phyloP scores from a whole-genome alignment of 2,797 vertebrate species.

The Scolopax rusticola region DNA sequence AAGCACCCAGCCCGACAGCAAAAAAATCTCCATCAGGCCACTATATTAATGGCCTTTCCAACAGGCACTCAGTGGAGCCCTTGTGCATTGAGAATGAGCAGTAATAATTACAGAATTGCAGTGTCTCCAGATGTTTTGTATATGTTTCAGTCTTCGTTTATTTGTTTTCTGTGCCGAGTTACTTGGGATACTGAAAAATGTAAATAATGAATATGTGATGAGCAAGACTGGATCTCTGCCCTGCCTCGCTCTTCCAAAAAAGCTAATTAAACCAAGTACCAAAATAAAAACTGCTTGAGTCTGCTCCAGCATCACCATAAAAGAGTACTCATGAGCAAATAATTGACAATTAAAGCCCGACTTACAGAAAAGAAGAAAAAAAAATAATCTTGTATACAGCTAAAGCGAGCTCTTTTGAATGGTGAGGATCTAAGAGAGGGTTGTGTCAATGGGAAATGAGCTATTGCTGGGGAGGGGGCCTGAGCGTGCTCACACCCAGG shows the following conservation, averaged over 20 bases:
- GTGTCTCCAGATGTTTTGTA: slow-evolving; percentile 48
- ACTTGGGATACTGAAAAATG: slow-evolving; percentile 45
- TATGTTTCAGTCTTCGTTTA: slow-evolving; percentile 25
- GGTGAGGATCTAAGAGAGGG: neutral
- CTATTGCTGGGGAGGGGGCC: neutral
- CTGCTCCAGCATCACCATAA: slow-evolving; percentile 20
- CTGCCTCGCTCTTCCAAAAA: slow-evolving; percentile 31
- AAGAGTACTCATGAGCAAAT: slow-evolving; percentile 31
- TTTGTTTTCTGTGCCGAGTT: slow-evolving; percentile 57
- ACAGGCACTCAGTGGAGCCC: neutral
- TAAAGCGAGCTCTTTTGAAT: neutral
- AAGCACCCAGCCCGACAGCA: neutral
- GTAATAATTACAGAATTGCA: neutral
- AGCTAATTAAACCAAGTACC: slow-evolving; percentile 66
- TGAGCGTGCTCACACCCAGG: neutral
- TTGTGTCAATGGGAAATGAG: neutral
- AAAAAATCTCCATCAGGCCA: neutral
- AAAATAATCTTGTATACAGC: neutral
- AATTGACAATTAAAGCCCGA: slow-evolving; percentile 30
- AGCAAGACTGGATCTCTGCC: slow-evolving; percentile 44
- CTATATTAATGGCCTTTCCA: neutral
- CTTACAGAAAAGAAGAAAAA: neutral
- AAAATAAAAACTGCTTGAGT: slow-evolving; percentile 67
- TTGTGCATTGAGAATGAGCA: neutral
- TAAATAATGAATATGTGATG: slow-evolving; percentile 57